phyloP scores from a whole-genome alignment of 2,797 vertebrate species.

The Catostomus latipinnis region DNA sequence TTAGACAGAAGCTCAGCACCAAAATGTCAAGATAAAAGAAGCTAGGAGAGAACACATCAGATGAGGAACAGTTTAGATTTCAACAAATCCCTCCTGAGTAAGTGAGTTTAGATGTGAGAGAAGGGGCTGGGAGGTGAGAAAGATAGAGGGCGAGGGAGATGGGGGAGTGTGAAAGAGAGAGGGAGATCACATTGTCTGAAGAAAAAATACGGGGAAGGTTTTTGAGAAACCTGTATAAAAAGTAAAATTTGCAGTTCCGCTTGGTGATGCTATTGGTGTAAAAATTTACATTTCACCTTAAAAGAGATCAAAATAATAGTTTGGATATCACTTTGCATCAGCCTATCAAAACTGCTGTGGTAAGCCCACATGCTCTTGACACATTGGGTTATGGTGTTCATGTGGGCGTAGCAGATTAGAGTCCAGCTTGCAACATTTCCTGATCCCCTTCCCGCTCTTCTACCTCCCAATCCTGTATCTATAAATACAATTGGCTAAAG shows the following conservation, averaged over 20 bases:
- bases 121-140: constrained; percentile 28
- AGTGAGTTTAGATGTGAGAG: constrained; percentile 35
- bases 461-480: neutral
- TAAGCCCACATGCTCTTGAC: neutral
- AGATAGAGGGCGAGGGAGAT: constrained; percentile 15
- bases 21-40: constrained; percentile 10
- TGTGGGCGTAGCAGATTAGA: neutral
- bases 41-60: neutral
- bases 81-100: constrained; percentile 11
- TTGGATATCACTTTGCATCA: too few species aligned
- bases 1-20: neutral
- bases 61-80: constrained; percentile 37
- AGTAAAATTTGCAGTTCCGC: too few species aligned
- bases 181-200: constrained; percentile 24
- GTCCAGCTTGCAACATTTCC: neutral
- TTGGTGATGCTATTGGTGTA: neutral
- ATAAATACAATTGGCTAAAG: neutral
- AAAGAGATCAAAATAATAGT: neutral
- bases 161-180: neutral
- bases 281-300: neutral
- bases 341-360: neutral
- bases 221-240: too few species aligned
- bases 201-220: too few species aligned
- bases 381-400: neutral
- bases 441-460: neutral